Percentiles rank a stretch among this genome's conserved stretches.
Evolutionary conservation across 2,888 invertebrate species (phyloP).

Genomic region (Seira musarum): DNA sequence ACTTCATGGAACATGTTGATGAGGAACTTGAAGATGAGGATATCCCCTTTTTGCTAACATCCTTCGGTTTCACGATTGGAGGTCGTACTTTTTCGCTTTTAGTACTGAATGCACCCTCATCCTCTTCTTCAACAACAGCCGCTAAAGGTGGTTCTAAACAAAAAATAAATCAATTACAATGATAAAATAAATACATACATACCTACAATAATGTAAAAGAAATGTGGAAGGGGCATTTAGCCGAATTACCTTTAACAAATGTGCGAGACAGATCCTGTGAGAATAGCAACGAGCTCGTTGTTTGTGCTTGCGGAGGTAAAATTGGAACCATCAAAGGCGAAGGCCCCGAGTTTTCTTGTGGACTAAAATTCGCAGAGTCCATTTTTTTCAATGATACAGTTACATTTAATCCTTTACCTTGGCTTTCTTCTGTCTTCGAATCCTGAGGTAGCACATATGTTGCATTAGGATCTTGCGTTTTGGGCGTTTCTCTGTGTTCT

Average conservation of each 20-base stretch:
- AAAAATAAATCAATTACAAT: no score
- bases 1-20: conserved; percentile 47
- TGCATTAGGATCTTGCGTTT: conserved; percentile 27
- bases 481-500: no score
- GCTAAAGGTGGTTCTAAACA: conserved; percentile 31
- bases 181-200: no score
- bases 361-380: no score
- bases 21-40: conserved; percentile 40
- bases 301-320: no score
- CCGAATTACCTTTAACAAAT: conserved; percentile 33
- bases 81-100: not conserved
- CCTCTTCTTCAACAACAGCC: conserved; percentile 37
- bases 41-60: conserved; percentile 25
- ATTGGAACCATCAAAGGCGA: conserved; percentile 28
- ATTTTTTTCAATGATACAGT: no score
- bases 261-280: no score
- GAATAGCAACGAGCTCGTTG: no score
- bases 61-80: not conserved
- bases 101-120: not conserved
- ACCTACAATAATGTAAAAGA: no score
- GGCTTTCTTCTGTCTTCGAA: not conserved
- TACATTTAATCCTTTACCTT: no score
- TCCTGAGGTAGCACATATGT: conserved; percentile 35
- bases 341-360: no score
- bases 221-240: no score